Evolutionary conservation across 2,797 vertebrate genomes (phyloP).

Genomic region (Luscinia luscinia): DNA sequence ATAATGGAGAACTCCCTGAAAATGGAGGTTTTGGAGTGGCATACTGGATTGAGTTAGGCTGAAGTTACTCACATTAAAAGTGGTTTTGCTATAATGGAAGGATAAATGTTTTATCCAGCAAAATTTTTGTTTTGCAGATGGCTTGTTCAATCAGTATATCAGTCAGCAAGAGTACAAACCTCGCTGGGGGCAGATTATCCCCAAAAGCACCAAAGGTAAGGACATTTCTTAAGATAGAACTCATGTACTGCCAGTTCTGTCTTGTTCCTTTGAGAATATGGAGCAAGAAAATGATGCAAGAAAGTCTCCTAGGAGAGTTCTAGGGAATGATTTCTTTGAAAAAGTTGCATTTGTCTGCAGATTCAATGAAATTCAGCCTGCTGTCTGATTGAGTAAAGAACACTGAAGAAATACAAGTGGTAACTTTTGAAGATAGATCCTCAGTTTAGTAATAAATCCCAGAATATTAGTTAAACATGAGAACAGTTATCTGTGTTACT

Average conservation of each 20-base stretch:
- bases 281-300: neutral
- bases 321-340: neutral
- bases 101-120: neutral
- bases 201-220: conserved; percentile 97
- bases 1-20: neutral
- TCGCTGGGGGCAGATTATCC: conserved; percentile 98
- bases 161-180: conserved; percentile 99
- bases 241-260: neutral
- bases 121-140: conserved; percentile 81
- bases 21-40: neutral
- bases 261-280: neutral
- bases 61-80: neutral
- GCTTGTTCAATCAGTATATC: conserved; percentile 99
- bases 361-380: neutral
- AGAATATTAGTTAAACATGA: neutral
- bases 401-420: neutral
- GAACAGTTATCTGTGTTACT: neutral
- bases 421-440: neutral
- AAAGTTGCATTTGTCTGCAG: neutral
- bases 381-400: neutral
- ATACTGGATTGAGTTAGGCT: neutral
- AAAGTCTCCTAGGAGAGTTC: neutral
- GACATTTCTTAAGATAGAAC: neutral
- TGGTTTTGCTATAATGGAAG: neutral
- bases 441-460: neutral